Percentiles rank a stretch among this genome's conserved stretches.
These are phyloP conservation scores for Indicator maculatus DNA, from an alignment of 2,113 vertebrate genomes.

Conservation along the genomic window DNA sequence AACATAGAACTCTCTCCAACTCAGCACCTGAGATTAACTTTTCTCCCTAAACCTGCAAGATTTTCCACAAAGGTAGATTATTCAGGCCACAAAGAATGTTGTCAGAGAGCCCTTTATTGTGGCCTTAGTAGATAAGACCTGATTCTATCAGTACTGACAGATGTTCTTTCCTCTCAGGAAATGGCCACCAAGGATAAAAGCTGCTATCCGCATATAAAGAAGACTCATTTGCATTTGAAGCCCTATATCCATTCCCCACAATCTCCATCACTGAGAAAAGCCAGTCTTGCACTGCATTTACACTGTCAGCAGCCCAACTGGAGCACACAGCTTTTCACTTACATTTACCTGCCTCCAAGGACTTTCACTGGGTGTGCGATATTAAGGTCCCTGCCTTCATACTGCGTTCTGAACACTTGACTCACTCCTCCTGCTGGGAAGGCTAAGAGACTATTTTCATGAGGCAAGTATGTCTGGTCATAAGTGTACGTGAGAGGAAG, in stretches of 20 bases:
- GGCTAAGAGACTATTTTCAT: background rate
- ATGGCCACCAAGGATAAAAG: constrained; percentile 18
- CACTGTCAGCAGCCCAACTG: accelerated
- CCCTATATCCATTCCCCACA: background rate
- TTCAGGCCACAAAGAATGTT: background rate
- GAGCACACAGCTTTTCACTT: background rate
- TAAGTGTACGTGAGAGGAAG: background rate
- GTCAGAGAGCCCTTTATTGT: background rate
- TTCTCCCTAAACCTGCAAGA: background rate
- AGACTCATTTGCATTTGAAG: constrained; percentile 10
- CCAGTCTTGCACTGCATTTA: background rate
- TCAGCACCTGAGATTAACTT: background rate
- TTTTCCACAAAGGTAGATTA: background rate
- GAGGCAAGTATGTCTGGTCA: background rate
- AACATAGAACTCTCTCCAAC: background rate
- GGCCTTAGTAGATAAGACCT: background rate
- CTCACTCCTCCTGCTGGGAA: background rate
- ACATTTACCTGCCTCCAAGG: background rate
- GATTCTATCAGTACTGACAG: constrained; percentile 20
- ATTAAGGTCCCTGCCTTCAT: background rate
- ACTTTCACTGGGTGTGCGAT: accelerated
- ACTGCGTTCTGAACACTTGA: background rate
- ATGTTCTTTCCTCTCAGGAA: constrained; percentile 34
- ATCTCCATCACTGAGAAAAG: background rate
- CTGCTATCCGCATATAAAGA: background rate